Conservation (phyloP, 2,888 invertebrate species). For the Cosmia trapezina region DNA sequence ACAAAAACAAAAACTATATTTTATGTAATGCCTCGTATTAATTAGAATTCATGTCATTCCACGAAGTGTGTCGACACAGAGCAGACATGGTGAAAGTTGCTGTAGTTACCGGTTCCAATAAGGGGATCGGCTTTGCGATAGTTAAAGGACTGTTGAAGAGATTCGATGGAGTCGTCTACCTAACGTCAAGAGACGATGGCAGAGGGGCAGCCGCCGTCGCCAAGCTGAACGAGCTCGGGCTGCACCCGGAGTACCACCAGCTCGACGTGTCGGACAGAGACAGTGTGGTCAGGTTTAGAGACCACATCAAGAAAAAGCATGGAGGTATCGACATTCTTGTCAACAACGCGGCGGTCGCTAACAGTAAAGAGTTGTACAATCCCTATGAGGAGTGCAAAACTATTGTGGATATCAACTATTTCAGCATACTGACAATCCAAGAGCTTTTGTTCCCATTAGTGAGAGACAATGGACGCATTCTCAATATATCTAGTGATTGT, state of each 20-base stretch:
- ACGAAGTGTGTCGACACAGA: neutral
- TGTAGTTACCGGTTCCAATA: slow-evolving; percentile 92
- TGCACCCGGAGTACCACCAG: slow-evolving; percentile 67
- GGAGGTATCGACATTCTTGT: slow-evolving; percentile 93
- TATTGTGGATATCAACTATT: slow-evolving; percentile 92
- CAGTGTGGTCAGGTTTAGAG: slow-evolving; percentile 90
- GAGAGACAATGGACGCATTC: slow-evolving; percentile 92
- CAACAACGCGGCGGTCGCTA: slow-evolving; percentile 93
- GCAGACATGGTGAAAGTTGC: slow-evolving; percentile 65
- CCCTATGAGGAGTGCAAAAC: slow-evolving; percentile 87
- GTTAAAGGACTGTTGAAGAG: slow-evolving; percentile 91
- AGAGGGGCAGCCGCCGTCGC: slow-evolving; percentile 70
- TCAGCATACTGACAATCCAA: slow-evolving; percentile 91
- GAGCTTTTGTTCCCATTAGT: slow-evolving; percentile 93
- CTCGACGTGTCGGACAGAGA: slow-evolving; percentile 67
- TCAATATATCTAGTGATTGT: slow-evolving; percentile 93
- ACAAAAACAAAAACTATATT: slow-evolving; percentile 19
- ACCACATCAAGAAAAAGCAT: slow-evolving; percentile 90
- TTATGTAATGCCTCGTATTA: neutral
- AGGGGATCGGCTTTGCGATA: slow-evolving; percentile 92
- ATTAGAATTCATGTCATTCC: slow-evolving; percentile 9
- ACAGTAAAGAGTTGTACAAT: slow-evolving; percentile 73
- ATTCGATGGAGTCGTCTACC: slow-evolving; percentile 90
- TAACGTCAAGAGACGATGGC: slow-evolving; percentile 85
- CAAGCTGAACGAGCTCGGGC: slow-evolving; percentile 68